Evolutionary conservation across 2,113 vertebrate species (phyloP).

Genomic region (Eupsittula cactorum): DNA sequence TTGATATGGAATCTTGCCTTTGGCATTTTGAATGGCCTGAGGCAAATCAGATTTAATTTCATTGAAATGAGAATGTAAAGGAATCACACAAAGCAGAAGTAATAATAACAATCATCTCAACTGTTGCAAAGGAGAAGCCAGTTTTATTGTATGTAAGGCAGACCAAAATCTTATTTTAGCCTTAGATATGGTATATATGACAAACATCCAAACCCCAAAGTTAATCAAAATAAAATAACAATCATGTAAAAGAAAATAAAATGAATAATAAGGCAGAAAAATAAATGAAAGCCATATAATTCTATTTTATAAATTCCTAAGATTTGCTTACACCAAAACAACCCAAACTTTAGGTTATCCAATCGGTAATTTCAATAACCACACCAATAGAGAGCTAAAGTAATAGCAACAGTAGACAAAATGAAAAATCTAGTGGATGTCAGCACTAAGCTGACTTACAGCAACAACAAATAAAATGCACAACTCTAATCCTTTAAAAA

Average conservation of each 20-base stretch:
- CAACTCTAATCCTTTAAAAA: not conserved
- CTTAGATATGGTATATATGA: not conserved
- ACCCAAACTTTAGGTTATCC: not conserved
- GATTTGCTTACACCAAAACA: not conserved
- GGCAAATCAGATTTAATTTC: not conserved
- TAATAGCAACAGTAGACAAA: not conserved
- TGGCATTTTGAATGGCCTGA: not conserved
- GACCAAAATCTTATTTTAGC: not conserved
- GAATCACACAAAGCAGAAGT: not conserved
- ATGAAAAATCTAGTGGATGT: not conserved
- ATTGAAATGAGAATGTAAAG: not conserved
- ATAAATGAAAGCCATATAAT: rapidly evolving
- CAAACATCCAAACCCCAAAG: not conserved
- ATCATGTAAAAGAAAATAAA: not conserved
- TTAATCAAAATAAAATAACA: not conserved
- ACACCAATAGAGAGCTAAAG: not conserved
- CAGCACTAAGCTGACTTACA: not conserved
- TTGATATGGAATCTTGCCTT: not conserved
- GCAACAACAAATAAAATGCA: not conserved
- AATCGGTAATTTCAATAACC: not conserved
- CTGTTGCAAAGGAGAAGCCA: not conserved
- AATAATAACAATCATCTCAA: not conserved
- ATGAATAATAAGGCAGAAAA: not conserved
- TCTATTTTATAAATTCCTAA: not conserved
- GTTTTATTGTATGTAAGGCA: not conserved